These are phyloP conservation scores for Branchinecta lynchi DNA, from an alignment of 1,140 invertebrate genomes.

Conservation along the genomic window DNA sequence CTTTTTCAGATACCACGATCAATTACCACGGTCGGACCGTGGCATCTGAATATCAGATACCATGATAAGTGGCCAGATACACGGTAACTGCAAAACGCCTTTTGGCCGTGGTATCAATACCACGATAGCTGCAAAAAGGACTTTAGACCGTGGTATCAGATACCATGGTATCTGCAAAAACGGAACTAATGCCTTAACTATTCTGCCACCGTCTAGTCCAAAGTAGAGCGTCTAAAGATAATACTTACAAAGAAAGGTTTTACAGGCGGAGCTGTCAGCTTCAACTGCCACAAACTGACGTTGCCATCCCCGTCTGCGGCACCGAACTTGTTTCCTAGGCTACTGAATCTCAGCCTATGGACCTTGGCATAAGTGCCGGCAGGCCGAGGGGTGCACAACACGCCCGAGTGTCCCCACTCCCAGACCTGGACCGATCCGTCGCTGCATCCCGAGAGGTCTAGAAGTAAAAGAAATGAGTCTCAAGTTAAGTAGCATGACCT, in stretches of 20 bases:
- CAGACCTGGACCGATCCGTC: conserved; percentile 94
- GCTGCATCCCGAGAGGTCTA: conserved; percentile 86
- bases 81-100: too few species aligned
- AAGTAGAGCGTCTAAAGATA: background rate
- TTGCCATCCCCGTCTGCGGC: conserved; percentile 82
- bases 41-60: too few species aligned
- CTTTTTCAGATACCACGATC: too few species aligned
- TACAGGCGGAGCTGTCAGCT: conserved; percentile 52
- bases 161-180: too few species aligned
- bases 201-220: too few species aligned
- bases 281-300: conserved; percentile 75
- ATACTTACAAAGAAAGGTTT: conserved; percentile 87
- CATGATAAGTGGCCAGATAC: too few species aligned
- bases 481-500: conserved; percentile 16
- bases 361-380: conserved; percentile 90
- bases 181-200: too few species aligned
- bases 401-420: conserved; percentile 90
- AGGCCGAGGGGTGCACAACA: conserved; percentile 71
- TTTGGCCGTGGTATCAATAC: too few species aligned
- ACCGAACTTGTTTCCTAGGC: conserved; percentile 97
- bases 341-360: conserved; percentile 80
- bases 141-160: too few species aligned
- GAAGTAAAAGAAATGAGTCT: conserved; percentile 13
- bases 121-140: too few species aligned
- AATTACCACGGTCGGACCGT: too few species aligned